Base-by-base conservation (phyloP, 2,113 vertebrate species). In the Neolamprologus caudopunctatus region DNA sequence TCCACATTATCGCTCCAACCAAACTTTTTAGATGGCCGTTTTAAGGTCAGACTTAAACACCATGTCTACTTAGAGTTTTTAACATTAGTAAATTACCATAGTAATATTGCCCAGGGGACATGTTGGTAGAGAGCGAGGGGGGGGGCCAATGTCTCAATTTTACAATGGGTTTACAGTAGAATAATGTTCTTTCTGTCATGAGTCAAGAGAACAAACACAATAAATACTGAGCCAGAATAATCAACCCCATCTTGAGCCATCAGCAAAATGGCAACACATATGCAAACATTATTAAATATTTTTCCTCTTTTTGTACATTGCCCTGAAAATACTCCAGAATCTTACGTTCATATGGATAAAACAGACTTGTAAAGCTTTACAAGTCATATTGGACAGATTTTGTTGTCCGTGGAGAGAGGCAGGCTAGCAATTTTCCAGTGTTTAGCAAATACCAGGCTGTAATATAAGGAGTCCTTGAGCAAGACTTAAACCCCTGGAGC, bases 1-100 rank as follows among this genome's bases (percentile, higher is more conserved):
- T 97, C 96, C 85, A 87, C 55, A 89, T 93, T 90, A 93, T 85
- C 82, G 82, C 75, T 28, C 50, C 16, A 9, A 71, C 53, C 85
- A 86, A 90, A 90, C 51, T 85, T 88, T 87, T 83, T 6, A 87
- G 81, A 90, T 80, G 87, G 78, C 75, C 83, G 85, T 86, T 91
- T 86, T 90, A 66, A 93, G 84, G 90, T 94, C 91, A 92, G 50
- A 68, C 85, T 88, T 81, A 58, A 91, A 89, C 87, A 80, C 33
- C n/a, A 7, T 42, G 42, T 68, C 86, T 82, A 81, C 61, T 81
- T 75, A 53, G 75, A 75, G 26, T 63, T 57, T 79, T 37, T 35
- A 21, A 71, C 51, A 86, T 58, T 53, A 75, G 57, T 85, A 54
- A 85, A 88, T 89, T 35, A 55, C 35, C 10, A 82, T 80, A 83